These are phyloP conservation scores for Lithodes maja DNA, from an alignment of 2,888 invertebrate species.

Conservation along the genomic window DNA sequence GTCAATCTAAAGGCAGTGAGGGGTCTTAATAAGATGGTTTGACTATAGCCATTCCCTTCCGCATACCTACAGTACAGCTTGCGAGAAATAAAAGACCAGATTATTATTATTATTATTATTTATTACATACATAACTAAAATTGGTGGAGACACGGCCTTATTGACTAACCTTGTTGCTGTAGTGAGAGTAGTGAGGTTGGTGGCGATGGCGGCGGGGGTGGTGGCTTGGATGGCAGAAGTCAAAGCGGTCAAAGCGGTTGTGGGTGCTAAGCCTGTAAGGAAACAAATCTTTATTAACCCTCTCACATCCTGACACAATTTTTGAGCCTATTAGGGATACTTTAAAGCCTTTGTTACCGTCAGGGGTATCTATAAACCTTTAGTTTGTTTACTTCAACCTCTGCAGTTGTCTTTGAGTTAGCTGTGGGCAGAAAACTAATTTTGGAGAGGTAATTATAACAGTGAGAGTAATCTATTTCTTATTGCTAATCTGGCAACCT, in stretches of 20 bases:
- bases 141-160: neutral
- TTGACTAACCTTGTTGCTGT: slow-evolving; percentile 60
- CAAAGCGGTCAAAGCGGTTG: neutral
- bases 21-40: too few relatives aligned
- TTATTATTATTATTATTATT: neutral
- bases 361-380: too few relatives aligned
- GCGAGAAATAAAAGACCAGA: neutral
- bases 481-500: too few relatives aligned
- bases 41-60: neutral
- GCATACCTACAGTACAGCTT: neutral
- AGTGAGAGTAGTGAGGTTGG: slow-evolving; percentile 34
- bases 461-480: too few relatives aligned
- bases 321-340: too few relatives aligned
- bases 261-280: neutral
- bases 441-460: too few relatives aligned
- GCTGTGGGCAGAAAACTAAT: too few relatives aligned
- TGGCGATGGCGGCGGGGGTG: slow-evolving; percentile 14
- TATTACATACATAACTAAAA: neutral
- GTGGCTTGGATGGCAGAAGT: neutral
- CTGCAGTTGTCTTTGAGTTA: too few relatives aligned
- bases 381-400: too few relatives aligned
- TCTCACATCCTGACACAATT: too few relatives aligned
- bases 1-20: too few relatives aligned
- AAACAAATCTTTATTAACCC: neutral
- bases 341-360: too few relatives aligned